Evolutionary conservation across 2,888 invertebrate species (phyloP).

Genomic region (Thereva nobilitata): DNA sequence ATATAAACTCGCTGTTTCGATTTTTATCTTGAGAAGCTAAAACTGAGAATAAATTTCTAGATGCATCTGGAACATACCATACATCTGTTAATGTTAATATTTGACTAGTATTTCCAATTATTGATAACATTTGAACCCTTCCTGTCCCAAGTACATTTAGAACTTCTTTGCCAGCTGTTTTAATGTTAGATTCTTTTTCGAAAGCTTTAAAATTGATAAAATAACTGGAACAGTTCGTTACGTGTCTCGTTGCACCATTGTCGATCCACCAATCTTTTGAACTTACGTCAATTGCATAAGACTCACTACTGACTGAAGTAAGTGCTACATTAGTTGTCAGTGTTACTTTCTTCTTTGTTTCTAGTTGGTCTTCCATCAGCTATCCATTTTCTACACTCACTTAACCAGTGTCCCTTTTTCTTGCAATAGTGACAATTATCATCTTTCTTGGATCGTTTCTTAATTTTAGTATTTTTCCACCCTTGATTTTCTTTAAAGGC

Average conservation of each 20-base stretch:
- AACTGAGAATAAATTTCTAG: slow-evolving; percentile 45
- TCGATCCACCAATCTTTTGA: slow-evolving; percentile 35
- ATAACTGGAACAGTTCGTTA: no score
- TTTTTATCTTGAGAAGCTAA: slow-evolving; percentile 43
- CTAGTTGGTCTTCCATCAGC: slow-evolving; percentile 37
- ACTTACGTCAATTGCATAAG: slow-evolving; percentile 4
- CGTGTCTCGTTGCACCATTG: slow-evolving; percentile 36
- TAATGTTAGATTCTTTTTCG: background rate
- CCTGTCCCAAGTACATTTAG: slow-evolving; percentile 42
- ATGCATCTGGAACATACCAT: slow-evolving; percentile 47
- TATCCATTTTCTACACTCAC: slow-evolving; percentile 38
- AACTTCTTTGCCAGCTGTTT: slow-evolving; percentile 42
- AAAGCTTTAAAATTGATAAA: no score
- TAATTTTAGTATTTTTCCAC: slow-evolving; percentile 1
- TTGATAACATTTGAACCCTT: slow-evolving; percentile 40
- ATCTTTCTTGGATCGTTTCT: slow-evolving; percentile 24
- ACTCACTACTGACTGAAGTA: slow-evolving; percentile 16
- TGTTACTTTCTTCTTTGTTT: slow-evolving; percentile 1
- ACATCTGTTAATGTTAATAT: slow-evolving; percentile 43
- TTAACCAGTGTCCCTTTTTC: slow-evolving; percentile 37
- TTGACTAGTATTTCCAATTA: slow-evolving; percentile 32
- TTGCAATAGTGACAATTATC: slow-evolving; percentile 40
- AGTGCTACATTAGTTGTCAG: slow-evolving; percentile 2
- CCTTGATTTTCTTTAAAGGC: no score
- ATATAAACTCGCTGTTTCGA: slow-evolving; percentile 27